Percentiles rank a stretch among this genome's conserved stretches.
Evolutionary conservation across 2,113 vertebrate genomes (phyloP).

Genomic region (Odocoileus virginianus): DNA sequence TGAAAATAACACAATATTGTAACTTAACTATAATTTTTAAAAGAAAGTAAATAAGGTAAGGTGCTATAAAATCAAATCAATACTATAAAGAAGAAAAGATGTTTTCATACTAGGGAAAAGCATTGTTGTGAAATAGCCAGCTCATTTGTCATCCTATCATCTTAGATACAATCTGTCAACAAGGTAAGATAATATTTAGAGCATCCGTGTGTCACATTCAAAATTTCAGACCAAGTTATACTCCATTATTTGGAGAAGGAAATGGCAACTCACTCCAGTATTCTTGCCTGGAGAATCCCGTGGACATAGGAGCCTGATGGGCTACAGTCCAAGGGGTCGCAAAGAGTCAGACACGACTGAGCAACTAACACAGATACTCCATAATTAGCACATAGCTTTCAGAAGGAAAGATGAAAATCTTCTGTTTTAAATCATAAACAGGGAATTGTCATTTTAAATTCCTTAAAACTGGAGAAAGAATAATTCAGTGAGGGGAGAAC

Average conservation of each 20-base stretch:
- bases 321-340: not conserved
- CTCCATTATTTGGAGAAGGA: not conserved
- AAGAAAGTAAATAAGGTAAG: constrained; percentile 10
- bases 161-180: not conserved
- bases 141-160: not conserved
- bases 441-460: not conserved
- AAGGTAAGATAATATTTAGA: not conserved
- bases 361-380: not conserved
- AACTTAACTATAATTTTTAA: not conserved
- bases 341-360: not conserved
- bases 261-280: not conserved
- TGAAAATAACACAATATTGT: not conserved
- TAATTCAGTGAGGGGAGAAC: not conserved
- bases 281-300: not conserved
- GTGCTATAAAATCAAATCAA: not conserved
- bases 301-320: not conserved
- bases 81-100: not conserved
- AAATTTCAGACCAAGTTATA: constrained; percentile 1
- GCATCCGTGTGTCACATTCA: not conserved
- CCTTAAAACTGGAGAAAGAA: constrained; percentile 7
- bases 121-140: not conserved
- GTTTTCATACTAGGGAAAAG: not conserved
- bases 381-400: not conserved
- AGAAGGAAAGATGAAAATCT: not conserved
- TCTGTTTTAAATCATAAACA: not conserved